Evolutionary conservation across 2,888 invertebrate genomes (phyloP).

Genomic region (Chromoteleia sp.): DNA sequence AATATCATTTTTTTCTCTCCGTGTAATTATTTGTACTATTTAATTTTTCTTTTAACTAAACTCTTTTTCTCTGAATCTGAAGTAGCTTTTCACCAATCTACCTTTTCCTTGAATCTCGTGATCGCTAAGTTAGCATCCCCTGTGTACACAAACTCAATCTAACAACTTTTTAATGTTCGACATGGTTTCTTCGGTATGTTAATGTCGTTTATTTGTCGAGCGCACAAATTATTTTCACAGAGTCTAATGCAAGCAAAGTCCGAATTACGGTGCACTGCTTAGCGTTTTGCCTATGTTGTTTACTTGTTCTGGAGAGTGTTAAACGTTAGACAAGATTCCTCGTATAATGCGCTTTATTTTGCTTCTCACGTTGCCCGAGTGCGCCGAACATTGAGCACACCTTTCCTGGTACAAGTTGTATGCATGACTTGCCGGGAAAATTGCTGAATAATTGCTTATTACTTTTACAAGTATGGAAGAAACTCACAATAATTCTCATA

Average conservation of each 20-base stretch:
- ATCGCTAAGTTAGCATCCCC: too few species aligned
- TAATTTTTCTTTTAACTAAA: too few species aligned
- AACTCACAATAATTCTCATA: too few species aligned
- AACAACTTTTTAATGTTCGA: slow-evolving; percentile 35
- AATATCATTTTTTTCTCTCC: too few species aligned
- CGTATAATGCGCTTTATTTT: slow-evolving; percentile 62
- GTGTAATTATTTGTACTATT: too few species aligned
- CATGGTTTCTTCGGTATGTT: slow-evolving; percentile 30
- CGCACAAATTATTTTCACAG: slow-evolving; percentile 45
- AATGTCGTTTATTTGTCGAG: slow-evolving; percentile 47
- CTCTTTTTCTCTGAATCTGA: too few species aligned
- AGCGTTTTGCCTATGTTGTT: slow-evolving; percentile 57
- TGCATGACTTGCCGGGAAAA: not conserved
- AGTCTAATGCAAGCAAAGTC: slow-evolving; percentile 42
- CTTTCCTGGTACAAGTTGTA: not conserved
- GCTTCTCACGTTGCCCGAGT: slow-evolving; percentile 43
- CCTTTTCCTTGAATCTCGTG: too few species aligned
- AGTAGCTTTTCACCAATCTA: too few species aligned
- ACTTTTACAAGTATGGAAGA: too few species aligned
- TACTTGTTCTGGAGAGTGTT: slow-evolving; percentile 62
- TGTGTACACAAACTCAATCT: slow-evolving; percentile 20
- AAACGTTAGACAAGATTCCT: slow-evolving; percentile 59
- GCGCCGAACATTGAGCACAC: not conserved
- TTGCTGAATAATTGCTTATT: not conserved
- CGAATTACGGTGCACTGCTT: slow-evolving; percentile 43